Percentiles rank a stretch among this genome's conserved stretches.
phyloP scores from a whole-genome alignment of 1,140 invertebrate species.

The Bombus soroeensis region DNA sequence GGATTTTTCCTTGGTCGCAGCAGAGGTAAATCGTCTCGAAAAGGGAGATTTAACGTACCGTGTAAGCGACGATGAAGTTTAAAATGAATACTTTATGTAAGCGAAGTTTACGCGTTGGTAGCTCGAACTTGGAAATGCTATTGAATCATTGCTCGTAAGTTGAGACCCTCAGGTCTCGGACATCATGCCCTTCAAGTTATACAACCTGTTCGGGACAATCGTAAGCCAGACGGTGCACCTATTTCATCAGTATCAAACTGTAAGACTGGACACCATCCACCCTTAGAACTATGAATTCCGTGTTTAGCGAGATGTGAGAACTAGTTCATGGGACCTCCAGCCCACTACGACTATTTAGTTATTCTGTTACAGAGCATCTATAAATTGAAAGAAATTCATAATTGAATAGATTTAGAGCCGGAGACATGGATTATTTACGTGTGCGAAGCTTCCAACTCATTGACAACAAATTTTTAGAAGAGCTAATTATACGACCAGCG shows the following conservation, averaged over 20 bases:
- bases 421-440: too few relatives aligned
- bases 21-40: constrained; percentile 19
- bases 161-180: neutral
- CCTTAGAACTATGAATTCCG: neutral
- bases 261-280: neutral
- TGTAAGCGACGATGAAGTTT: constrained; percentile 50
- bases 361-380: neutral
- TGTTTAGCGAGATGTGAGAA: neutral
- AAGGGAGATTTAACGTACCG: constrained; percentile 45
- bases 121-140: neutral
- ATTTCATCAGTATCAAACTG: neutral
- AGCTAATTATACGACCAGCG: neutral
- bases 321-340: neutral
- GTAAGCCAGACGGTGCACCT: neutral
- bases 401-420: neutral
- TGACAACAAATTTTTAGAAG: too few relatives aligned
- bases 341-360: neutral
- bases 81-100: constrained; percentile 33
- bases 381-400: neutral
- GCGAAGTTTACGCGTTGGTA: constrained; percentile 19
- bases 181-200: neutral
- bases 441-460: too few relatives aligned
- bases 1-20: constrained; percentile 1
- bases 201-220: neutral
- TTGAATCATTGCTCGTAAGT: constrained; percentile 21